phyloP scores from a whole-genome alignment of 2,113 vertebrate species.

The Platanista minor region DNA sequence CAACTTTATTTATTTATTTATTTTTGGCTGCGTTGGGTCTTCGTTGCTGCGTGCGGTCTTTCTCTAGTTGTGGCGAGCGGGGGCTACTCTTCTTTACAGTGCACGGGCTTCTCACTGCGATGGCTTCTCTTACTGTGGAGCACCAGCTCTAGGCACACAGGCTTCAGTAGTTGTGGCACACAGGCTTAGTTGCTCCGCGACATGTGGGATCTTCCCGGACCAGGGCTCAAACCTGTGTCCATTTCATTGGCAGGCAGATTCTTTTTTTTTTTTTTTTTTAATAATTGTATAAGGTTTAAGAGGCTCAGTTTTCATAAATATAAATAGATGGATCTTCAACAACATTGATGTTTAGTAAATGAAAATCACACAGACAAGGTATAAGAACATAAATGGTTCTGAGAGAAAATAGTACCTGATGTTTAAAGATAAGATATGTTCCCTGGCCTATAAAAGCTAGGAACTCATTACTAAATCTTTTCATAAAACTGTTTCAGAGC shows the following conservation, averaged over 20 bases:
- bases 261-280: neutral
- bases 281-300: neutral
- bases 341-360: neutral
- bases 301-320: neutral
- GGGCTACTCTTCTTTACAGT: too few relatives aligned
- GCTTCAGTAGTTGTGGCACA: too few relatives aligned
- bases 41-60: accelerated
- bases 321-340: neutral
- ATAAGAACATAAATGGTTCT: neutral
- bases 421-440: neutral
- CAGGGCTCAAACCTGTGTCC: too few relatives aligned
- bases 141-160: too few relatives aligned
- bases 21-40: too few relatives aligned
- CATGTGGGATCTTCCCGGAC: too few relatives aligned
- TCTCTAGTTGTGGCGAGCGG: too few relatives aligned
- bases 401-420: neutral
- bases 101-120: too few relatives aligned
- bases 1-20: too few relatives aligned
- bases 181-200: too few relatives aligned
- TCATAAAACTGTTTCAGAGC: neutral
- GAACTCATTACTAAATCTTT: neutral
- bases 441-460: neutral
- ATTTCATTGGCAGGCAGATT: too few relatives aligned
- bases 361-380: neutral
- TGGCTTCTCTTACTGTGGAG: too few relatives aligned